phyloP scores from a whole-genome alignment of 2,888 invertebrate species.

The Drosophila mimica region DNA sequence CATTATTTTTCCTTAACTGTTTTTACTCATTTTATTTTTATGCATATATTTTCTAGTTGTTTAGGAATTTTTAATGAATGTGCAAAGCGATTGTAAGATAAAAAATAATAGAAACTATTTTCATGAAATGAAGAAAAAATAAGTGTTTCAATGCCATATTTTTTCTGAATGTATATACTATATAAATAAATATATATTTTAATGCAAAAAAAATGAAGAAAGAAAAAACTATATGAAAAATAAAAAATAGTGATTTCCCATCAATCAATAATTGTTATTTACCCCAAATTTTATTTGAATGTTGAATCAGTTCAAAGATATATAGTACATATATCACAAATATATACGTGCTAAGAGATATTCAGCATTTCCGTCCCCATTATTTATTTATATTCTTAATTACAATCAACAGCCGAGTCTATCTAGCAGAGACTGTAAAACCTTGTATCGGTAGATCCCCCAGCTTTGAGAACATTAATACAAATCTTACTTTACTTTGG shows the following conservation, averaged over 20 bases:
- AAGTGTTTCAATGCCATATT: background rate
- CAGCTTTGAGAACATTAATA: background rate
- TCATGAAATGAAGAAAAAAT: background rate
- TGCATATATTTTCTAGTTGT: background rate
- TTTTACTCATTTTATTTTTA: constrained; percentile 6
- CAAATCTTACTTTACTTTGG: background rate
- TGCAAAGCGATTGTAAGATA: constrained; percentile 24
- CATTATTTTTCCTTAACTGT: background rate
- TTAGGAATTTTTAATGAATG: constrained; percentile 11
- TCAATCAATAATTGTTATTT: background rate
- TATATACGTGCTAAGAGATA: no score
- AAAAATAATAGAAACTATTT: background rate
- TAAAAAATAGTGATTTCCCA: background rate
- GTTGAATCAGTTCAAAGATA: background rate
- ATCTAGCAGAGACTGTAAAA: background rate
- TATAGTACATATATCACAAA: no score
- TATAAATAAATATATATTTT: background rate
- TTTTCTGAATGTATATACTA: background rate
- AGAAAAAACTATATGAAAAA: background rate
- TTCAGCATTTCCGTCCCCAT: background rate
- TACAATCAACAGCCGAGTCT: background rate
- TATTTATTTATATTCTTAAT: background rate
- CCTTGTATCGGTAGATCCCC: background rate
- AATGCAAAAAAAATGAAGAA: background rate
- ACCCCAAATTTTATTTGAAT: no score